Base-by-base conservation (phyloP, 2,113 vertebrate species). In the Platysteira castanea region DNA sequence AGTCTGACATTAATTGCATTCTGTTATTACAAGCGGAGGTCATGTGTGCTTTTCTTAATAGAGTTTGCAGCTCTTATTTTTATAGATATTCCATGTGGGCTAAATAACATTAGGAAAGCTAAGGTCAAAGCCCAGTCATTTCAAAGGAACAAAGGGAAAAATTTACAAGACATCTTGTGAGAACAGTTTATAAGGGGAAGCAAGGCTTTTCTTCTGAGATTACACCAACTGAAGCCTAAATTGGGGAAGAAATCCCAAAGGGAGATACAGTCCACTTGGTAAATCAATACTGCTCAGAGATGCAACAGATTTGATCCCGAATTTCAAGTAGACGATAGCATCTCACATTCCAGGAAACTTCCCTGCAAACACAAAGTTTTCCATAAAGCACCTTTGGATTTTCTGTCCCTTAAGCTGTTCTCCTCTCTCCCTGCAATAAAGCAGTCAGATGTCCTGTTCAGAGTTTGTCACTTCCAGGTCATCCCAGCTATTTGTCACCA, bases 1-100 rank as follows among this genome's bases (percentile, higher is more conserved):
- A 82, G 54, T n/a, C 73, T 96, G 95, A 97, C 96, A 85, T 94
- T 97, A 97, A 98, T 95, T 97, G 93, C 84, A 83, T 94, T 96
- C 93, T 95, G 73, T 95, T 97, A 96, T 90, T 97, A 93, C 87
- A 97, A 96, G 64, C 7, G 0, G 84, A 93, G 94, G 92, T 95
- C 93, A 87, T 85, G 90, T 84, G 71, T 96, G 87, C 82, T 84
- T 94, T 87, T 90, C 85, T 92, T 97, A 96, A 98, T 90, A 96
- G 95, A 96, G 74, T 96, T 92, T 91, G 60, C 95, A 97, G 94
- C 70, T 96, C 88, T 84, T 97, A 90, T 85, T 96, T 96, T 96
- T 94, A 95, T 69, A 95, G 96, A 97, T 95, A 97, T 95, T 97
- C 94, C 83, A 89, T 73, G 64, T 89, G 92, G 75, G 91, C 96